Evolutionary conservation across 2,113 vertebrate species (phyloP), one percentile per base, ranked within the genome.

Genomic region (Notothenia coriiceps): DNA sequence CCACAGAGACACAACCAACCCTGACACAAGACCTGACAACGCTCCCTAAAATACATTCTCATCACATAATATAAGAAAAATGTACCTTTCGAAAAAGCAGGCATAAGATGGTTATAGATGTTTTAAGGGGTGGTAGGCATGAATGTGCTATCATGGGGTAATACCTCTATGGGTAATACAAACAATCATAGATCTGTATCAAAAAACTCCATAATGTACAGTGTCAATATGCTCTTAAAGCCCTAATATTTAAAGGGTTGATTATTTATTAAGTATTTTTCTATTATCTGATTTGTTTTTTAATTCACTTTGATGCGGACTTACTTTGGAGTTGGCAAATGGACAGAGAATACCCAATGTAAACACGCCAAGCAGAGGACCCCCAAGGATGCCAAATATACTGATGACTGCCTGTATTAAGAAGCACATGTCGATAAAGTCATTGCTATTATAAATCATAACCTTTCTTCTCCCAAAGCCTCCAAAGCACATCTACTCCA

Each of bases 281-380:
- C 18, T 33, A 5, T 40, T 40, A 43, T 33, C 12, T 54, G 14
- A 15, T 29, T 29, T 29, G 29, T 29, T 29, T 29, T 4, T 29
- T 29, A 4, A 55, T 47, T 12, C n/a, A 52, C 13, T 49, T 25
- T 33, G 51, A 69, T 14, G 12, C 20, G 18, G 14, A 83, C 94
- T 93, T 82, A 96, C 96, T 86, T 91, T 92, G 17, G 94, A 82
- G 79, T 96, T 96, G 62, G 91, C 93, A 74, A 86, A 94, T 10
- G 96, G 95, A 87, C 92, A 95, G 51, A 96, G 80, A 68, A 96
- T 87, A 10, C 95, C 96, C 75, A 96, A 44, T 13, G 89, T 81
- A 86, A 96, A 96, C 59, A 96, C 70, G 43, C 96, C 96, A 4
- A 96, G 93, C 33, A 96, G 85, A 62, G 96, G 95, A 54, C 96